phyloP scores from a whole-genome alignment of 2,888 invertebrate species.

The Protophormia terraenovae region DNA sequence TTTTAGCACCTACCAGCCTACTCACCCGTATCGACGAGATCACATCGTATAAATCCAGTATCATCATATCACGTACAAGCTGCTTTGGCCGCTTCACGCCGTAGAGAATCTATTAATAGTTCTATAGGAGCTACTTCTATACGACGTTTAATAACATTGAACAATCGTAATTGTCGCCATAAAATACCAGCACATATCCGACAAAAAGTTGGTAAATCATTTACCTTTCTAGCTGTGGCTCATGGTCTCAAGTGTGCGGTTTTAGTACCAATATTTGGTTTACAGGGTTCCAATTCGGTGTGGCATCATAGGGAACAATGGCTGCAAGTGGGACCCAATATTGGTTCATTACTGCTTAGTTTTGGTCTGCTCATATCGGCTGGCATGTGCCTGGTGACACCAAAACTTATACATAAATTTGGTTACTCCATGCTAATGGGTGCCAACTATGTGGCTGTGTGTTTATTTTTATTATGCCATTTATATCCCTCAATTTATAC shows the following conservation, averaged over 20 bases:
- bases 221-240: slow-evolving; percentile 77
- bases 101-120: slow-evolving; percentile 87
- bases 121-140: slow-evolving; percentile 90
- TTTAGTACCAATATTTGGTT: slow-evolving; percentile 78
- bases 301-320: slow-evolving; percentile 81
- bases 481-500: slow-evolving; percentile 83
- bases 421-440: slow-evolving; percentile 82
- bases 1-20: slow-evolving; percentile 83
- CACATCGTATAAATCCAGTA: slow-evolving; percentile 82
- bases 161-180: slow-evolving; percentile 82
- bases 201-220: slow-evolving; percentile 78
- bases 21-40: slow-evolving; percentile 84
- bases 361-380: slow-evolving; percentile 85
- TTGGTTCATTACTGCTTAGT: slow-evolving; percentile 85
- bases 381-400: slow-evolving; percentile 82
- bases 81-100: slow-evolving; percentile 80
- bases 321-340: slow-evolving; percentile 79
- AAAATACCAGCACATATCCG: slow-evolving; percentile 80
- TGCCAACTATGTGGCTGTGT: slow-evolving; percentile 83
- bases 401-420: slow-evolving; percentile 82
- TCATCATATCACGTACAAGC: slow-evolving; percentile 81
- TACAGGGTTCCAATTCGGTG: slow-evolving; percentile 81
- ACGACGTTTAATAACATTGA: slow-evolving; percentile 86
- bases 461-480: slow-evolving; percentile 85
- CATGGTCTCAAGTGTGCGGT: slow-evolving; percentile 78